These are phyloP conservation scores for Steatocranus sp. DNA, from an alignment of 2,797 vertebrate genomes.

Conservation along the genomic window DNA sequence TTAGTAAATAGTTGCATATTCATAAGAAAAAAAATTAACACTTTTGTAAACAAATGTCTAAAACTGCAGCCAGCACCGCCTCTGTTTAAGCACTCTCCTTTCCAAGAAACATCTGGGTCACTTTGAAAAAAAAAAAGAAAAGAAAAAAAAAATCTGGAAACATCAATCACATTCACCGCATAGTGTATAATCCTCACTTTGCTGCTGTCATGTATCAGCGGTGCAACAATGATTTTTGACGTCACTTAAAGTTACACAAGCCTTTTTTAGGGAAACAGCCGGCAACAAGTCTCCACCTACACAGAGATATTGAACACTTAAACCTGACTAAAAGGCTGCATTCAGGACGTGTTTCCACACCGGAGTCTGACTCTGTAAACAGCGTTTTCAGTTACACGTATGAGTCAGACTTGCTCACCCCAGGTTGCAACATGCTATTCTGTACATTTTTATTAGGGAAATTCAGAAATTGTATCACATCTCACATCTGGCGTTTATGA, in stretches of 20 bases:
- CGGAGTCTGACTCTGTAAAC: conserved; percentile 52
- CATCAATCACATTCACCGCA: conserved; percentile 27
- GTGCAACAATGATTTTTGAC: conserved; percentile 18
- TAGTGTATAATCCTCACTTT: conserved; percentile 18
- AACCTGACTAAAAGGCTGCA: neutral
- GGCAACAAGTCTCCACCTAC: conserved; percentile 55
- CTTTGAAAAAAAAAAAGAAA: neutral
- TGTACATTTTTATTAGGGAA: conserved; percentile 36
- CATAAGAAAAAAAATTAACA: neutral
- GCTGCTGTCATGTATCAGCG: neutral
- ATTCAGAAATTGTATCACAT: conserved; percentile 20
- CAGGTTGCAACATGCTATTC: conserved; percentile 53
- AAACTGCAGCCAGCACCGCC: conserved; percentile 4
- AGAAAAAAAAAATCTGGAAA: neutral
- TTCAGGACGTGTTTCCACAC: conserved; percentile 19
- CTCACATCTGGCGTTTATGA: conserved; percentile 12
- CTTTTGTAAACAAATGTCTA: neutral
- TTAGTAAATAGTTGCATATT: neutral
- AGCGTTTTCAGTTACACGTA: conserved; percentile 53
- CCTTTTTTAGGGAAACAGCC: conserved; percentile 25
- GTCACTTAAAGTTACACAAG: conserved; percentile 45
- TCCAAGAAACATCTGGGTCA: conserved; percentile 1
- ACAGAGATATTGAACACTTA: conserved; percentile 17
- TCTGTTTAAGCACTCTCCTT: neutral
- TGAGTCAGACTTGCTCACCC: conserved; percentile 50